These are phyloP conservation scores for Nannoperca obscura DNA, from an alignment of 2,797 vertebrate species.

Conservation along the genomic window DNA sequence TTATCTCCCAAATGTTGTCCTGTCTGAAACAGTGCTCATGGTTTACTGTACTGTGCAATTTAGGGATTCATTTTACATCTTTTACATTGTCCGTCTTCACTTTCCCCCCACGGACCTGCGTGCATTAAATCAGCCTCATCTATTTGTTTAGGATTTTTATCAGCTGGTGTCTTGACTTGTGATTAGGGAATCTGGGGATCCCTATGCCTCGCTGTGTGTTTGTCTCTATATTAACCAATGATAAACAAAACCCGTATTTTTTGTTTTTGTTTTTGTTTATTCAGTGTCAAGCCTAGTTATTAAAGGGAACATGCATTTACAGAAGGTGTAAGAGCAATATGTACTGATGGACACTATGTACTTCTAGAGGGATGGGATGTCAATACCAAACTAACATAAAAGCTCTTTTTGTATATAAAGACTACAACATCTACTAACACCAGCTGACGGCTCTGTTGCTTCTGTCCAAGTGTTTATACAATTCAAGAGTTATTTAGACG, in stretches of 20 bases:
- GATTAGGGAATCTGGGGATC: constrained; percentile 38
- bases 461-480: background rate
- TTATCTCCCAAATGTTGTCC: constrained; percentile 36
- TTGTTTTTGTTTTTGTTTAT: background rate
- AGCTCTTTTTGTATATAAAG: background rate
- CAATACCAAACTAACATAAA: background rate
- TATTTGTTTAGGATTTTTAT: constrained; percentile 58
- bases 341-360: background rate
- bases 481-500: background rate
- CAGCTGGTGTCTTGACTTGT: constrained; percentile 39
- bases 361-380: background rate
- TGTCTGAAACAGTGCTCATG: constrained; percentile 19
- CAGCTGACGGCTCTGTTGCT: constrained; percentile 8
- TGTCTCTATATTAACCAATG: constrained; percentile 37
- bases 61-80: constrained; percentile 59
- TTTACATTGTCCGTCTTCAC: constrained; percentile 44
- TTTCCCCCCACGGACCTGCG: constrained; percentile 24
- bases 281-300: background rate
- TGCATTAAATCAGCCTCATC: constrained; percentile 55
- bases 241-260: constrained; percentile 13
- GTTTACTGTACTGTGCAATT: constrained; percentile 40
- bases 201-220: constrained; percentile 22
- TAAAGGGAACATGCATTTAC: background rate
- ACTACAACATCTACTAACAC: background rate
- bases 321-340: background rate